Conservation (phyloP, 2,797 vertebrate genomes). For the Limnodromus scolopaceus region DNA sequence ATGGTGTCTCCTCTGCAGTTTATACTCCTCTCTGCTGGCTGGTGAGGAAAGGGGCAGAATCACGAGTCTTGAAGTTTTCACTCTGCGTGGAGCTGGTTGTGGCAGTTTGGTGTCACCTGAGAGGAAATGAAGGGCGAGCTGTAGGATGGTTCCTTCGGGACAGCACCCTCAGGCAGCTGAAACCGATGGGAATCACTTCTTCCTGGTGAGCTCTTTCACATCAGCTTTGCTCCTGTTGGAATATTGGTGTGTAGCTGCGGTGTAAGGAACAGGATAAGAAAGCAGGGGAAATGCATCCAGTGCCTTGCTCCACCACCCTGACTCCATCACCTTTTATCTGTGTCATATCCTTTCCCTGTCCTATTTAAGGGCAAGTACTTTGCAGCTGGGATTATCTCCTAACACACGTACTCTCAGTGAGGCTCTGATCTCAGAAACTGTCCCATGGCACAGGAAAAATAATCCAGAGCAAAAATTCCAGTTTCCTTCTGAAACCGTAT, state of each 20-base stretch:
- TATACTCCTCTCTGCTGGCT: neutral
- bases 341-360: neutral
- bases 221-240: neutral
- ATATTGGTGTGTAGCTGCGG: fast-evolving
- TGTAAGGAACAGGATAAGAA: neutral
- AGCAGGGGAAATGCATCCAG: neutral
- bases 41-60: neutral
- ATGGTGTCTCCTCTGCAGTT: neutral
- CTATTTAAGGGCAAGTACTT: neutral
- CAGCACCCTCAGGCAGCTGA: neutral
- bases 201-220: neutral
- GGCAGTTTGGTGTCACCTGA: neutral
- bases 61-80: neutral
- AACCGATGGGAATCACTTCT: neutral
- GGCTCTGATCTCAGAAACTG: neutral
- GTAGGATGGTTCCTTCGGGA: neutral
- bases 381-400: neutral
- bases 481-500: neutral
- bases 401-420: neutral
- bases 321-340: neutral
- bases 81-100: neutral
- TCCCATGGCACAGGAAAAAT: neutral
- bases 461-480: neutral
- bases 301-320: neutral
- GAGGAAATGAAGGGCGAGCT: neutral